Evolutionary conservation across 2,113 vertebrate genomes (phyloP), one percentile per base, ranked within the genome.

Genomic region (Notothenia rossii): DNA sequence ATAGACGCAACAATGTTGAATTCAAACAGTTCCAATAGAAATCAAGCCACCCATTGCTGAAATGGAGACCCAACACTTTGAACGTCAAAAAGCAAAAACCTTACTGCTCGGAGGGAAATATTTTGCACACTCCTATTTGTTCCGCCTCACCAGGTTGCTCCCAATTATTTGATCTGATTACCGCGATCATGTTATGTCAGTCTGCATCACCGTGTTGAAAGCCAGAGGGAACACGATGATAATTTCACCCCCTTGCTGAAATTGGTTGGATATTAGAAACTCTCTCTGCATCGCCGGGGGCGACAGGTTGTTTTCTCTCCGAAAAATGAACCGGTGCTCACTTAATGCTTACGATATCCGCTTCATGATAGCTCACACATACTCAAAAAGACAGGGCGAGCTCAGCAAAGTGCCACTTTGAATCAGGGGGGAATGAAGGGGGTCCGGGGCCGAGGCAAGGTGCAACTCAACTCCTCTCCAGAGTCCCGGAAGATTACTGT

Each of bases 381-480:
- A 10, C 62, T 64, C 62, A 64, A 48, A 58, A 54, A 53, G 77
- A 81, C 43, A 10, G n/a, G 65, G 20, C 36, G 79, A 83, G 89
- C 82, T 92, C 87, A 92, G 85, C 85, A 89, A 81, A 86, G 68
- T 90, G 90, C 80, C 90, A 79, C 85, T 83, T 75, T 74, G 79
- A 82, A 90, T 92, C 85, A 86, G 12, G 46, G 0, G 70, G 12
- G 64, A 3, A 1, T 0, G 5, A 62, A 40, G 36, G 36, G 65
- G 2, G 75, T 59, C 79, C 29, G 15, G 36, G 22, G 64, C 54
- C 2, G 7, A 69, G 72, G 40, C 33, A 51, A 72, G 81, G 81
- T 78, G 62, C 65, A 66, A 43, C 67, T 13, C 22, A n/a, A 12
- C 73, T 29, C 72, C 64, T 76, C 75, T 65, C 69, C 10, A 4